Percentiles rank a stretch among this genome's conserved stretches.
These are phyloP conservation scores for Cheracebus regulus DNA, from an alignment of 2,797 vertebrate species.

Conservation along the genomic window DNA sequence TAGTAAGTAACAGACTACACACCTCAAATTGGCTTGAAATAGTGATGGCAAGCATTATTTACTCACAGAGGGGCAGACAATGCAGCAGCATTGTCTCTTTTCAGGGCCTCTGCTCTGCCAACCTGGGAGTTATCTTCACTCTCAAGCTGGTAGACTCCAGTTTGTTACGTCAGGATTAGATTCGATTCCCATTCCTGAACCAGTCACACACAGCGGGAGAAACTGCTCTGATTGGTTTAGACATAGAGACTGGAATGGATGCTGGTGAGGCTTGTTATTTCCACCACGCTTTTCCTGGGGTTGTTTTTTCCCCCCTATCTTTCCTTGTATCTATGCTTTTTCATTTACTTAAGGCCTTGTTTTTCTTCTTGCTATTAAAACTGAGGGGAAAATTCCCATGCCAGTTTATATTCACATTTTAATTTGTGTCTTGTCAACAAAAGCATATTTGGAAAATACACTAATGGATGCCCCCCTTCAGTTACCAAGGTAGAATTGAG, in stretches of 20 bases:
- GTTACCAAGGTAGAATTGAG: neutral
- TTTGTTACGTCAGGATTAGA: neutral
- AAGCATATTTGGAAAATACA: neutral
- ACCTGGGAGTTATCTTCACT: too few species aligned
- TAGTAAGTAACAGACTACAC: neutral
- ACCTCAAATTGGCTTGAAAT: neutral
- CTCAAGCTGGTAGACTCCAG: neutral
- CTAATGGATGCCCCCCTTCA: neutral
- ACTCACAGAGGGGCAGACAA: neutral
- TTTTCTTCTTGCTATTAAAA: neutral
- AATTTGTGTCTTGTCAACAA: neutral
- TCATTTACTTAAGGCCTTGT: neutral
- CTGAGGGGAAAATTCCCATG: neutral
- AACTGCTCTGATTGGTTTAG: rapidly evolving
- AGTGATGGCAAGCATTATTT: neutral
- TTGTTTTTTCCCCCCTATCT: neutral
- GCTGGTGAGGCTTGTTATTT: neutral
- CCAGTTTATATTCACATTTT: neutral
- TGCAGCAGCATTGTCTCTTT: too few species aligned
- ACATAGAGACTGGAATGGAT: rapidly evolving
- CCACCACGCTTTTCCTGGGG: neutral
- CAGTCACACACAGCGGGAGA: neutral
- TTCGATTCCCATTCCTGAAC: neutral
- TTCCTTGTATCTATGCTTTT: neutral
- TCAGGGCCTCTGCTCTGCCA: neutral